Percentiles rank a stretch among this genome's conserved stretches.
Conservation (phyloP, 2,888 invertebrate genomes). For the Heliconius sara region DNA sequence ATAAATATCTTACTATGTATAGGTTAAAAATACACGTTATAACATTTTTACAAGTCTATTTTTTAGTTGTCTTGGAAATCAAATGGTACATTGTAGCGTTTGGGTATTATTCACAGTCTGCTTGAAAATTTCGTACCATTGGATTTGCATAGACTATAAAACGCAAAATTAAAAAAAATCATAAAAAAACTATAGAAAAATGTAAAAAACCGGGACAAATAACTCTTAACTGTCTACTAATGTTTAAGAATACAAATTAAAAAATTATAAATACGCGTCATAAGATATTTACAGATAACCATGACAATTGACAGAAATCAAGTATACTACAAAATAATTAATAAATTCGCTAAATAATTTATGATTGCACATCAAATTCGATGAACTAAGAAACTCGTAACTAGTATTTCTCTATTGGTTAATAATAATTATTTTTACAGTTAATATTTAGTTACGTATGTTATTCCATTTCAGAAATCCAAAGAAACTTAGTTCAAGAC, state of each 20-base stretch:
- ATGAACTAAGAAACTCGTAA: constrained; percentile 73
- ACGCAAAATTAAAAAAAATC: constrained; percentile 56
- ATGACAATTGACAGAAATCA: constrained; percentile 65
- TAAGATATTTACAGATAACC: constrained; percentile 79
- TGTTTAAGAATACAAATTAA: constrained; percentile 61
- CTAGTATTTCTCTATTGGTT: constrained; percentile 79
- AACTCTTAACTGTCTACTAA: constrained; percentile 60
- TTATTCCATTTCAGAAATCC: constrained; percentile 74
- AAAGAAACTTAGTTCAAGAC: constrained; percentile 75
- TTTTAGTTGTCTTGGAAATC: constrained; percentile 65
- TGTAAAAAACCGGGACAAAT: constrained; percentile 48
- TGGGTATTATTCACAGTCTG: constrained; percentile 35
- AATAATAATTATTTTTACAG: constrained; percentile 69
- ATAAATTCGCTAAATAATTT: constrained; percentile 78
- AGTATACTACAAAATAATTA: constrained; percentile 66
- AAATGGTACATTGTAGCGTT: constrained; percentile 48
- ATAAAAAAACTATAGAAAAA: constrained; percentile 61
- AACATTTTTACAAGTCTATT: constrained; percentile 84
- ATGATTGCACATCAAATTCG: constrained; percentile 70
- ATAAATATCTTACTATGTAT: constrained; percentile 84
- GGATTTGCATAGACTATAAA: constrained; percentile 59
- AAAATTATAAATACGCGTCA: constrained; percentile 69
- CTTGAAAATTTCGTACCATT: constrained; percentile 53
- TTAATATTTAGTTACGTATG: constrained; percentile 82
- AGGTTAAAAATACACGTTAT: constrained; percentile 84